Evolutionary conservation across 2,113 vertebrate genomes (phyloP).

Genomic region (Scartelaos histophorus): DNA sequence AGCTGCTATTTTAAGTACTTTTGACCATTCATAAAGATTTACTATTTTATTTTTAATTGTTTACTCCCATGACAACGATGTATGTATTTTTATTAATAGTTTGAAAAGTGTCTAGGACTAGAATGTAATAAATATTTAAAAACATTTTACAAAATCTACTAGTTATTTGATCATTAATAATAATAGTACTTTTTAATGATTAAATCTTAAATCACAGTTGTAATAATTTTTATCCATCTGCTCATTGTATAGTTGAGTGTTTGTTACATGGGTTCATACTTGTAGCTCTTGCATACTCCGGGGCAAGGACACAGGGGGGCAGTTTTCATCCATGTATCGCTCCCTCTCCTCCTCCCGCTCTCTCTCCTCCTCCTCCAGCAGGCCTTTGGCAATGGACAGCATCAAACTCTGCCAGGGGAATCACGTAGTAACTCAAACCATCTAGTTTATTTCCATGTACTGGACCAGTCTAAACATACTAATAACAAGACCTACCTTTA

Average conservation of each 20-base stretch:
- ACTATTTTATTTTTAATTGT: not conserved
- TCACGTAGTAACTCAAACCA: not conserved
- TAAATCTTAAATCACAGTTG: no score
- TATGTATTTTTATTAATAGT: no score
- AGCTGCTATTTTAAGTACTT: no score
- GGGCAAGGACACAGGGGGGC: constrained; percentile 81
- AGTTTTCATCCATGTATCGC: constrained; percentile 85
- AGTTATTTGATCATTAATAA: no score
- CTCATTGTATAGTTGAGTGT: no score
- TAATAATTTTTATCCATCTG: no score
- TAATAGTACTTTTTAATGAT: no score
- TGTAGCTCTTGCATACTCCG: constrained; percentile 85
- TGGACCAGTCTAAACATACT: not conserved
- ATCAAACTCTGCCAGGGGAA: constrained; percentile 85
- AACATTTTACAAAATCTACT: no score
- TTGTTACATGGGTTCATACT: constrained; percentile 62
- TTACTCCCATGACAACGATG: no score
- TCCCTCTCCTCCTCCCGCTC: constrained; percentile 81
- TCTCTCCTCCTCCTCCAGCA: constrained; percentile 84
- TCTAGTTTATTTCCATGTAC: not conserved
- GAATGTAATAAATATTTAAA: no score
- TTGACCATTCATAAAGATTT: no score
- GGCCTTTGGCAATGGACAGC: constrained; percentile 88
- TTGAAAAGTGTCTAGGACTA: no score
- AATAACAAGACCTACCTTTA: constrained; percentile 82